Percentiles rank a stretch among this genome's conserved stretches.
Evolutionary conservation across 1,140 invertebrate genomes (phyloP).

Genomic region (Holotrichia oblita): DNA sequence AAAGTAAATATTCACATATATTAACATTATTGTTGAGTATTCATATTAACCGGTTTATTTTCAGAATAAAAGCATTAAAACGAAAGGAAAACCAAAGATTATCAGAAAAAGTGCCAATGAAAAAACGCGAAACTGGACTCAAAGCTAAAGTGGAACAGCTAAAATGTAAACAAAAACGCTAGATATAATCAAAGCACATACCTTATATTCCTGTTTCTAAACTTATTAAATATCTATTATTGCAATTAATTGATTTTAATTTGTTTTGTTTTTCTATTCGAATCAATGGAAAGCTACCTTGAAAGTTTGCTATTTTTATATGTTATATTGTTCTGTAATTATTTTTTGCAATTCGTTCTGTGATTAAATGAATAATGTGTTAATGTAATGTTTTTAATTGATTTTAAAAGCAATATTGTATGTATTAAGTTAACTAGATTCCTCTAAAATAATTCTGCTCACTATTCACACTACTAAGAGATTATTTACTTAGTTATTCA

Average conservation of each 20-base stretch:
- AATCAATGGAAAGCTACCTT: background rate
- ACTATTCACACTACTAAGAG: background rate
- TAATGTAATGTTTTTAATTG: no score
- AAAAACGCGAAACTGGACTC: slow-evolving; percentile 57
- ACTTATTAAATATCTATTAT: background rate
- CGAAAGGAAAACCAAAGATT: slow-evolving; percentile 52
- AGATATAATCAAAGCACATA: background rate
- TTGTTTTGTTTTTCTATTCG: background rate
- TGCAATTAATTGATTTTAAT: background rate
- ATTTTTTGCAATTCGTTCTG: no score
- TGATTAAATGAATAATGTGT: no score
- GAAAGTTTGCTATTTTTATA: no score
- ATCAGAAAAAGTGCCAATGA: slow-evolving; percentile 52
- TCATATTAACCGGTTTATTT: slow-evolving; percentile 41
- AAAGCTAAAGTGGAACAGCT: slow-evolving; percentile 55
- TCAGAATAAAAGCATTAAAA: slow-evolving; percentile 57
- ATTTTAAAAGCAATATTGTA: no score
- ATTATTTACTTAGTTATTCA: background rate
- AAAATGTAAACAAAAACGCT: slow-evolving; percentile 46
- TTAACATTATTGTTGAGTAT: background rate
- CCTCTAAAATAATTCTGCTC: background rate
- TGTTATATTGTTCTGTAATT: no score
- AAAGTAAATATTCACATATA: slow-evolving; percentile 68
- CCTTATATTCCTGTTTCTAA: background rate
- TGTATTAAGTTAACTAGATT: background rate